Evolutionary conservation across 2,797 vertebrate genomes (phyloP), one percentile per base, ranked within the genome.

Genomic region (Macroramphosus scolopax): DNA sequence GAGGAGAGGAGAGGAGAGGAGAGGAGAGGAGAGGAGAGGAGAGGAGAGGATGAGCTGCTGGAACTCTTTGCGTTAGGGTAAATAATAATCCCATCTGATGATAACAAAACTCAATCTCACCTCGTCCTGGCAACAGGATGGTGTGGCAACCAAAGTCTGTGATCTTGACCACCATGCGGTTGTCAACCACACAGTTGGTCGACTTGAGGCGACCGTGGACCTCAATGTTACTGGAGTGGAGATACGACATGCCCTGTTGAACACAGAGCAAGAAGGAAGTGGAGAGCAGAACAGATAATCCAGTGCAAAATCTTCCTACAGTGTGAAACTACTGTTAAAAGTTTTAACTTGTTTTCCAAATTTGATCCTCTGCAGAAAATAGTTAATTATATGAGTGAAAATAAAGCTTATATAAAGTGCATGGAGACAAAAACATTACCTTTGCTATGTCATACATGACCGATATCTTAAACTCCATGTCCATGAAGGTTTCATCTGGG

Each of bases 91-190:
- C n/a, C n/a, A n/a, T n/a, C n/a, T n/a, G n/a, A n/a, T n/a, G n/a
- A n/a, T n/a, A n/a, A n/a, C n/a, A n/a, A n/a, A n/a, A n/a, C n/a
- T 18, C 8, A 11, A 8, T 15, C 77, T 70, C 38, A 96, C 95
- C 93, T 92, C 87, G 93, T 33, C 65, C 87, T 8, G 93, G 88
- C 37, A 52, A 85, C 22, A 96, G 84, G 76, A 98, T 92, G 64
- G 92, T 94, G 80, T 93, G 92, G 70, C 92, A 97, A 63, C 95
- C 94, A 63, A 96, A 98, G 83, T 97, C 95, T 0, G 96, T 98
- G 80, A 98, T 97, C 79, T 98, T 98, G 15, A 98, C 95, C 57
- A 98, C 95, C 96, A 98, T 98, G 16, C 96, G 92, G 47, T 88
- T 97, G 75, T 98, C 95, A 0, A 98, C 93, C 18, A 98, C 94